Evolutionary conservation across 2,113 vertebrate species (phyloP).

Genomic region (Gyps fulvus): DNA sequence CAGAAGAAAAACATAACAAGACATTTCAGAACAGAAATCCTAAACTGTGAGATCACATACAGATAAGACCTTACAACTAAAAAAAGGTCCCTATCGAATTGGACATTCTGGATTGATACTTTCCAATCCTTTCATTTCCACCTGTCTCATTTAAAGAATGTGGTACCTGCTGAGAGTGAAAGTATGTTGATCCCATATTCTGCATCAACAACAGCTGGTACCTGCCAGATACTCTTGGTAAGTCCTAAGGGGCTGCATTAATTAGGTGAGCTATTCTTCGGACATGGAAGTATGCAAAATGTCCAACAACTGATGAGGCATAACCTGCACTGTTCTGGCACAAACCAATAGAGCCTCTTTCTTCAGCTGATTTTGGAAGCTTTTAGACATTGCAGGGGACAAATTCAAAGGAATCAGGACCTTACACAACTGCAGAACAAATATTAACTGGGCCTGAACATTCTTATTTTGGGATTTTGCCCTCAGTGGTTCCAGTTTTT

Average conservation of each 20-base stretch:
- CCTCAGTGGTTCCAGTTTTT: background rate
- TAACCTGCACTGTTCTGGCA: background rate
- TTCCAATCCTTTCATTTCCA: background rate
- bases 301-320: background rate
- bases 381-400: background rate
- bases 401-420: background rate
- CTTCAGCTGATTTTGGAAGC: background rate
- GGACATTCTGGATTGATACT: background rate
- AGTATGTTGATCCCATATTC: background rate
- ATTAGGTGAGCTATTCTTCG: background rate
- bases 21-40: background rate
- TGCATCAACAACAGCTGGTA: conserved; percentile 13
- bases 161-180: background rate
- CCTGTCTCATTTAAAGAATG: background rate
- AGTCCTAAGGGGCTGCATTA: background rate
- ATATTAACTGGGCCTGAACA: background rate
- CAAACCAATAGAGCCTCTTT: background rate
- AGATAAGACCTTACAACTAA: background rate
- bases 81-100: background rate
- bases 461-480: conserved; percentile 2
- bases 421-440: background rate
- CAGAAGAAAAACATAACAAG: background rate
- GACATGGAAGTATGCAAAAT: background rate
- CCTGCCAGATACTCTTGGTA: background rate
- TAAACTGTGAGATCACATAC: background rate